Evolutionary conservation across 2,113 vertebrate species (phyloP), one percentile per base, ranked within the genome.

Genomic region (Zosterops japonicus): DNA sequence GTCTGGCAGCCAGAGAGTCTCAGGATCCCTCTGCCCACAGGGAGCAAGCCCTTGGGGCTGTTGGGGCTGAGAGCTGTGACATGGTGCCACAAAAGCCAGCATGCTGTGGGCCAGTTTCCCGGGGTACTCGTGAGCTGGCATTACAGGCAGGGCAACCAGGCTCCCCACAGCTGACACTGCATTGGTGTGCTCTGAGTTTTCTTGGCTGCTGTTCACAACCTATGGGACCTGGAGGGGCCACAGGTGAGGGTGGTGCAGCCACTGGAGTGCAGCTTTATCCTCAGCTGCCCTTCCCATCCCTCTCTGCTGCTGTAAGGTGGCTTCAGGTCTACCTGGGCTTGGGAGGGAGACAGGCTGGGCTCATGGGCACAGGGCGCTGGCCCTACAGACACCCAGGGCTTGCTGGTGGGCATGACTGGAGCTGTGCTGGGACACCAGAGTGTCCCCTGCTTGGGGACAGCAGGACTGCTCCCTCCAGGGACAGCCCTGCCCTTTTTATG

Each of bases 71-170:
- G 22, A 53, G 55, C 55, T 64, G 14, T 28, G 6, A 1, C 5
- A 21, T 9, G 9, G 21, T 17, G 8, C 33, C 18, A 50, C 31
- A 42, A 31, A 67, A 25, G 36, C 35, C 36, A 36, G 3, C 36
- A 44, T 31, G 44, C 52, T 35, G 35, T 59, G 31, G 31, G 31
- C 44, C 31, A 42, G 6, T 50, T 71, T 9, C 15, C 2, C 0
- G 0, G 35, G 22, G 3, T 4, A 13, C 7, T 16, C 0, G 0
- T 12, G 5, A 14, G 53, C 41, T 44, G 64, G 8, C 53, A 16
- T 3, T 29, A 49, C 11, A 23, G 70, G n/a, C 1, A 69, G 36
- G 19, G 44, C 44, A 52, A 12, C 27, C 33, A 27, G 27, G 46
- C 9, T 39, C 4, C 23, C 55, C 46, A 12, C 23, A 53, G 46